Base-by-base conservation (phyloP, 92 coral and sea anemone species). In the Virgularia gustaviana region DNA sequence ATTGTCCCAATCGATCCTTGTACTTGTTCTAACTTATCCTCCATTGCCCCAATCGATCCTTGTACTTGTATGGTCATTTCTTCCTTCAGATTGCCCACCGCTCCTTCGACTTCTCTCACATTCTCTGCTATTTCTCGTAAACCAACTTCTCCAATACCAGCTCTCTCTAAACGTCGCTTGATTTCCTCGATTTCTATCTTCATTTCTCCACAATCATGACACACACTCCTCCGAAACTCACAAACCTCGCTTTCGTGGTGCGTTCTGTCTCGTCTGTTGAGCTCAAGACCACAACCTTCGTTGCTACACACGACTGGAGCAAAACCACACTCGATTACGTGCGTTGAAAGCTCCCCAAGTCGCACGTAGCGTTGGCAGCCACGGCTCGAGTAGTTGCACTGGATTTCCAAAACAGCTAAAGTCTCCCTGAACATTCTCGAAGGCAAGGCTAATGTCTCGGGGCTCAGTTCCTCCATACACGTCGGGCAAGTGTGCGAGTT, bases 371-470 rank as follows among this genome's bases (percentile, higher is more conserved):
- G 47, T 7, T 59, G 70, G 51, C 90, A 86, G 4, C 90, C 88
- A 30, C 65, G 57, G 19, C 36, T 63, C 5, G 41, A 59, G 52
- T 53, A 83, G 51, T 75, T 65, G 49, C 90, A 86, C 12, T 79
- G 83, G 33, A 83, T 70, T 52, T 71, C 64, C 13, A 83, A 72
- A 28, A 63, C 80, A 19, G 19, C 78, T 43, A 86, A 67, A 65
- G 76, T 78, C 44, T 79, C 83, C 63, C 52, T 78, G n/a, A 86
- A 47, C 38, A 86, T 67, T n/a, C 79, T 80, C 1, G 85, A 77
- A n/a, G 85, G 78, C 23, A 77, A 79, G 35, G 54, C 63, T 57
- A 79, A 25, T 18, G 81, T 44, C 23, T 24, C 30, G 30, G 13
- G 12, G 3, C 67, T 44, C 8, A 86, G 47, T 16, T 43, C 54